Conservation (phyloP, 2,113 vertebrate species). For the Chlorodrepanis virens region DNA sequence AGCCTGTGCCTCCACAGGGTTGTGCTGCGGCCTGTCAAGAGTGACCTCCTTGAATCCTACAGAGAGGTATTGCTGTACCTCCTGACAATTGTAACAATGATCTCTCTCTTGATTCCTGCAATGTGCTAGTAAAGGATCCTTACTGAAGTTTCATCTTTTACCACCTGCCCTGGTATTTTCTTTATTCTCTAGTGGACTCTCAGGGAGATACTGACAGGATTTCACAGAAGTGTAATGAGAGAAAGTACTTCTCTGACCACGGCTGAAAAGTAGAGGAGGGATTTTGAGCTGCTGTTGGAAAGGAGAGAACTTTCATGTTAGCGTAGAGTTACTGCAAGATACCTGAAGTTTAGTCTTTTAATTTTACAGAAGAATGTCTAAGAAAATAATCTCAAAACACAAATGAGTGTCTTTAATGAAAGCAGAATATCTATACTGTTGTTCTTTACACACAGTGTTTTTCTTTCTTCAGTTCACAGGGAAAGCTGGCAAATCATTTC, state of each 20-base stretch:
- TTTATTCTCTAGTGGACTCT: neutral
- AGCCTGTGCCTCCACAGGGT: rapidly evolving
- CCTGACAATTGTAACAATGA: neutral
- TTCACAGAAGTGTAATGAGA: neutral
- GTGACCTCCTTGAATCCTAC: neutral
- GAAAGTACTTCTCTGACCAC: neutral
- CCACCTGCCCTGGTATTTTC: neutral
- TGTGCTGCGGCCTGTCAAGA: neutral
- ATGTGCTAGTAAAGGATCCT: neutral
- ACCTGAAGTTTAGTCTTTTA: neutral
- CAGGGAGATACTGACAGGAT: neutral
- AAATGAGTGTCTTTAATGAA: neutral
- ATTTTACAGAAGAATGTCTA: neutral
- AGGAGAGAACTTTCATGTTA: neutral
- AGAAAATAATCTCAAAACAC: neutral
- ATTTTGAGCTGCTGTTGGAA: neutral
- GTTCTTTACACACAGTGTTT: neutral
- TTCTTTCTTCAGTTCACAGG: neutral
- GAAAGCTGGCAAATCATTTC: neutral
- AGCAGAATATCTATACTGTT: neutral
- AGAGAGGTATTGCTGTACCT: neutral
- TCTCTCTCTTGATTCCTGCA: neutral
- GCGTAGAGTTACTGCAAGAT: neutral
- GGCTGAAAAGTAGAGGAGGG: neutral
- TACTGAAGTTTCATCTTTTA: neutral